These are phyloP conservation scores for Triplophysa dalaica DNA, from an alignment of 2,113 vertebrate species.

Conservation along the genomic window DNA sequence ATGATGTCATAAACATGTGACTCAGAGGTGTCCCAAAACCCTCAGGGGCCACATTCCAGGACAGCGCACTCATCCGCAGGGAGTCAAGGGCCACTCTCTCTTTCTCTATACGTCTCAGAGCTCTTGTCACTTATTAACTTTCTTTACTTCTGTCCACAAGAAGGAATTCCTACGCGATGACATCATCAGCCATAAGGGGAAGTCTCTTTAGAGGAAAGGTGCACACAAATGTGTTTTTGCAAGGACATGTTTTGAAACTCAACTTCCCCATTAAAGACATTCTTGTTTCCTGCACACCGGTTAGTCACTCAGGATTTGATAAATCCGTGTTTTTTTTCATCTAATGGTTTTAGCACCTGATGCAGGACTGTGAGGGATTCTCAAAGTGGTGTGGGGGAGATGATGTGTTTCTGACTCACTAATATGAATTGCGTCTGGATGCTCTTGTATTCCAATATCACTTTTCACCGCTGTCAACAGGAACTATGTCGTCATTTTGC, in stretches of 20 bases:
- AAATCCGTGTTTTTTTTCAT: background rate
- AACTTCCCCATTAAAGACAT: slow-evolving; percentile 8
- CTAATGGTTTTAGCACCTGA: background rate
- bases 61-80: slow-evolving; percentile 40
- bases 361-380: background rate
- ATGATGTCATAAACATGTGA: slow-evolving; percentile 51
- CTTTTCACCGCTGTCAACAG: background rate
- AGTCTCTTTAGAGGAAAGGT: background rate
- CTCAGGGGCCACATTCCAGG: slow-evolving; percentile 35
- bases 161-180: slow-evolving; percentile 65
- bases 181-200: slow-evolving; percentile 58
- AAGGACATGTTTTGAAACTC: background rate
- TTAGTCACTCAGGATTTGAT: slow-evolving; percentile 1
- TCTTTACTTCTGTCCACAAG: slow-evolving; percentile 43
- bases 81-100: background rate
- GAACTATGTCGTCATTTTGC: background rate
- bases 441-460: background rate
- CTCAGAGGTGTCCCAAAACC: slow-evolving; percentile 46
- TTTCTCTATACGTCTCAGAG: slow-evolving; percentile 30
- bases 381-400: background rate
- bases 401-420: slow-evolving; percentile 19
- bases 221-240: background rate
- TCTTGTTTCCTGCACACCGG: background rate
- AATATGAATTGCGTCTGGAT: slow-evolving; percentile 12
- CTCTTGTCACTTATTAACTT: slow-evolving; percentile 62